These are phyloP conservation scores for human (Homo sapiens) DNA, from an alignment of 2,113 vertebrate genomes.

Conservation along the genomic window DNA sequence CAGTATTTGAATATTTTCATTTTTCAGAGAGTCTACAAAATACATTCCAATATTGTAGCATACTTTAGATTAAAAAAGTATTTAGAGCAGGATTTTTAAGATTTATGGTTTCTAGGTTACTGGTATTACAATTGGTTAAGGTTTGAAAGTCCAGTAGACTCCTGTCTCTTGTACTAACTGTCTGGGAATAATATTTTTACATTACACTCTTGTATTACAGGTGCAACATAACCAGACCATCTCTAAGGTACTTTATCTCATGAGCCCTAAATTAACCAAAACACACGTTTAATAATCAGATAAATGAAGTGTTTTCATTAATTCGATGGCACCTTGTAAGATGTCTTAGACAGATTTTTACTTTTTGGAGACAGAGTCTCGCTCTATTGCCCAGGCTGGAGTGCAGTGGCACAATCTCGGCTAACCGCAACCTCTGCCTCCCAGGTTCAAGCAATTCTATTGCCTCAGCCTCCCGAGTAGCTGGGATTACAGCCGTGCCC, in stretches of 20 bases:
- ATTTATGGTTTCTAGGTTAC: background rate
- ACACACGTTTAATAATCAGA: conserved; percentile 7
- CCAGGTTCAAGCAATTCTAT: background rate
- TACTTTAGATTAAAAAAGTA: background rate
- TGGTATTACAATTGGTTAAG: background rate
- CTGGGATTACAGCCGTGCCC: background rate
- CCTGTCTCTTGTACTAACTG: background rate
- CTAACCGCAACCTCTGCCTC: background rate
- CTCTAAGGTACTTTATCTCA: background rate
- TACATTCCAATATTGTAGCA: background rate
- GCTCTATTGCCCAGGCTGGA: background rate
- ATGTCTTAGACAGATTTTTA: background rate
- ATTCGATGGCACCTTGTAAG: background rate
- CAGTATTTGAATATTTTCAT: conserved; percentile 30
- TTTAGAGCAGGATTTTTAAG: background rate
- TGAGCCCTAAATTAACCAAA: conserved; percentile 10
- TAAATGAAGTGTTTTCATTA: background rate
- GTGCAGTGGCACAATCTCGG: background rate
- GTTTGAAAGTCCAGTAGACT: background rate
- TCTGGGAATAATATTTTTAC: background rate
- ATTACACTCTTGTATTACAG: background rate
- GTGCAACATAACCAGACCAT: background rate
- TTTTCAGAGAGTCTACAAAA: background rate
- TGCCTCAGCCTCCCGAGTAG: background rate
- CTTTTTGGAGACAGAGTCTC: background rate